Evolutionary conservation across 2,888 invertebrate genomes (phyloP), one percentile per base, ranked within the genome.

Genomic region (Ypsolopha scabrella): DNA sequence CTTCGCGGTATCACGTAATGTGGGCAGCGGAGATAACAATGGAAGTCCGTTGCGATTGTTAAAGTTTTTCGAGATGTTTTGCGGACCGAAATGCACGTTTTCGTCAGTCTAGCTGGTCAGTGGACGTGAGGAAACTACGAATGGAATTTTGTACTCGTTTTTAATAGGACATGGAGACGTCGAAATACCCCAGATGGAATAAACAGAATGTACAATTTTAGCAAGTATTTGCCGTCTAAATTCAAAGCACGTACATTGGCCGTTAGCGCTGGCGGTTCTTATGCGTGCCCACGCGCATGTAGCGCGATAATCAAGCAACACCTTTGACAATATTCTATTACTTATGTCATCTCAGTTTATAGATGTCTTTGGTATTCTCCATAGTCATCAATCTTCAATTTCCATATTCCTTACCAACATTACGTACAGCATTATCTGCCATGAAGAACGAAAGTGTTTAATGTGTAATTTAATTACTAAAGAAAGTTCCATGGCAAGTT

Each of bases 1-100:
- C 76, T 68, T 61, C 61, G 62, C 63, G 60, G 65, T 63, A 74
- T 72, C 77, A 72, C 72, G 75, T 75, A 76, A 78, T 67, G 64
- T 62, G 63, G 68, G 66, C 65, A 59, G 53, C 49, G 55, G 54
- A 53, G 54, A 54, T 57, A 54, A 48, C 52, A 61, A 58, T 54
- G 50, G 52, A 54, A 50, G 50, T 55, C 58, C 52, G 57, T 56
- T 58, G 55, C 52, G 52, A 54, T 53, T 59, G 54, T 55, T 54
- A 47, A 41, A 6, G 33, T 37, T 60, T 60, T 54, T 51, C 51
- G 55, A 59, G 54, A 24, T 52, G 50, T 49, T 52, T 44, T 52
- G 50, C 44, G 54, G 43, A 52, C 48, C 47, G 43, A 43, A 38
- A 24, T 24, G 24, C 24, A 24, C 24, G 24, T 24, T 24, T 24